Conservation (phyloP, 2,888 invertebrate genomes). For the Netelia melanura region DNA sequence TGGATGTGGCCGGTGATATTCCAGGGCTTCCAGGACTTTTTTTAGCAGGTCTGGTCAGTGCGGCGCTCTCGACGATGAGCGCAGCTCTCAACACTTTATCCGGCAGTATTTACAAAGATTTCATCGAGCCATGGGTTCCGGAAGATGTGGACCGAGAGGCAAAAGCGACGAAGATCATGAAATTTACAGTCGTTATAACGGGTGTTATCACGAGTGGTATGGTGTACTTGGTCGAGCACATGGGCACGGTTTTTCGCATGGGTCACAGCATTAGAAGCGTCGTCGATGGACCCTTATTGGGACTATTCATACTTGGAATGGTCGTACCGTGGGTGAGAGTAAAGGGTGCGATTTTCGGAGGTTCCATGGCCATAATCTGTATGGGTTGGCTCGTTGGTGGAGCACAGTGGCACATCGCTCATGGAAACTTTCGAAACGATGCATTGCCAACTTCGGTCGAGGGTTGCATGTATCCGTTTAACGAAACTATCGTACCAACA, state of each 20-base stretch:
- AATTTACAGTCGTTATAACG: constrained; percentile 86
- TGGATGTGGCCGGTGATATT: constrained; percentile 88
- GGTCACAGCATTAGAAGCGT: constrained; percentile 88
- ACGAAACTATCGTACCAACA: constrained; percentile 68
- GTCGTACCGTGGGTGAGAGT: constrained; percentile 88
- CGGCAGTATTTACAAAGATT: constrained; percentile 89
- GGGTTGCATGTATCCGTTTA: constrained; percentile 73
- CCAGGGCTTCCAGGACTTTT: constrained; percentile 92
- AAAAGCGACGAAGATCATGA: constrained; percentile 87
- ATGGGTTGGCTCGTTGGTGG: constrained; percentile 79
- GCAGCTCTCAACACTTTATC: constrained; percentile 88
- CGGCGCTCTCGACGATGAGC: constrained; percentile 89
- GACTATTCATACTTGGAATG: constrained; percentile 89
- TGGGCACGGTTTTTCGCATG: constrained; percentile 90
- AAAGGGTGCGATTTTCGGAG: constrained; percentile 87
- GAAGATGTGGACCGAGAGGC: constrained; percentile 85
- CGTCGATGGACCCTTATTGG: constrained; percentile 89
- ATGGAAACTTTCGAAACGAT: constrained; percentile 70
- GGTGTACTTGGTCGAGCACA: constrained; percentile 87
- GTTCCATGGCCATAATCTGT: constrained; percentile 73
- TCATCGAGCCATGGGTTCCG: constrained; percentile 86
- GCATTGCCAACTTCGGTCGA: constrained; percentile 73
- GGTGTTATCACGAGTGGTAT: constrained; percentile 86
- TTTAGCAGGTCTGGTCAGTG: constrained; percentile 91
- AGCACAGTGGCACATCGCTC: constrained; percentile 75